Evolutionary conservation across 2,888 invertebrate species (phyloP), one percentile per base, ranked within the genome.

Genomic region (Hirtodrosophila confusa): DNA sequence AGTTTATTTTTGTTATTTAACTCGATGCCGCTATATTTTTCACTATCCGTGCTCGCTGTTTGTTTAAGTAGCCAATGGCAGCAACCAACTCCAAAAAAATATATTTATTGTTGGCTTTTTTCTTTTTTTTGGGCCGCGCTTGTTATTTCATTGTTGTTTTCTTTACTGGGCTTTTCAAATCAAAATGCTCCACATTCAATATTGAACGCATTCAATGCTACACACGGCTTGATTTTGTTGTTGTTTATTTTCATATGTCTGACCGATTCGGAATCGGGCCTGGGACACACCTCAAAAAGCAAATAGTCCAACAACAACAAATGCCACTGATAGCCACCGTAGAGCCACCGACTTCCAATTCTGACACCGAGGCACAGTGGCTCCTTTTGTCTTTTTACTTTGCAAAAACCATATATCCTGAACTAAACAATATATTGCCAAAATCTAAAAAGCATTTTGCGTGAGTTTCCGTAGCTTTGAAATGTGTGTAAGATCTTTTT

Each of bases 181-280:
- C 82, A 72, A 84, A 84, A 77, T 85, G 84, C 84, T 85, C 88
- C 71, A 85, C 84, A 80, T 80, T 79, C 83, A 82, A 82, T 85
- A 87, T 85, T 79, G 75, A 73, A 75, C 74, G 79, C 82, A 87
- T 82, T 78, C 78, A 78, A 71, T 77, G 57, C 49, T 72, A 76
- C 60, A 61, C 64, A 68, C 56, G 53, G 37, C 3, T 57, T 51
- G 55, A 55, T 68, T 54, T 66, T 36, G 37, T 53, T 66, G 51
- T 75, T 80, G 68, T 77, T 87, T 82, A 85, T 84, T 87, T 76
- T 75, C 63, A 77, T 78, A 84, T 68, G 73, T 75, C 69, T 80
- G 45, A 64, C 51, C 43, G 58, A 60, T 39, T 47, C 43, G 54
- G 54, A 17, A 17, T 17, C 17, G 17, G 50, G 41, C 58, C 49